Evolutionary conservation across 2,888 invertebrate genomes (phyloP).

Genomic region (Eupithecia pulchellata): DNA sequence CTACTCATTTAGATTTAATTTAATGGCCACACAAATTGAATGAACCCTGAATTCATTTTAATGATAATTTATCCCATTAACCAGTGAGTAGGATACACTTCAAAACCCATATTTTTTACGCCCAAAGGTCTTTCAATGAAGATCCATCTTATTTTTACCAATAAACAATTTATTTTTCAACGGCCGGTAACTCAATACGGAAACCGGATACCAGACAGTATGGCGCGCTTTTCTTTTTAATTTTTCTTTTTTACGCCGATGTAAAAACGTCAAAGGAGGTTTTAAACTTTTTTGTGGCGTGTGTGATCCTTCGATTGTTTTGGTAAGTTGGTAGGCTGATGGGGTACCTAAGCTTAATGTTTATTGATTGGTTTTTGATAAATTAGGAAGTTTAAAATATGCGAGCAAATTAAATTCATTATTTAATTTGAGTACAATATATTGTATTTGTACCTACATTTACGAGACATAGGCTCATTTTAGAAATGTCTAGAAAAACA

Average conservation of each 20-base stretch:
- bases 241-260: conserved; percentile 66
- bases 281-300: conserved; percentile 72
- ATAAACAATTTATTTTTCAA: conserved; percentile 41
- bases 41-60: not conserved
- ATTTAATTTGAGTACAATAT: too few species aligned
- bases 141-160: conserved; percentile 30
- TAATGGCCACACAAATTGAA: too few species aligned
- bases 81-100: not conserved
- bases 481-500: too few species aligned
- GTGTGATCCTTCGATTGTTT: conserved; percentile 63
- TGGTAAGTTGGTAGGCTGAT: conserved; percentile 39
- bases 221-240: conserved; percentile 79
- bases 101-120: conserved; percentile 5
- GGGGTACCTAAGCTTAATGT: conserved; percentile 22
- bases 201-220: conserved; percentile 85
- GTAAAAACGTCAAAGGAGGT: conserved; percentile 73
- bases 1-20: too few species aligned
- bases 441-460: too few species aligned
- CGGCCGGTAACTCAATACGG: conserved; percentile 75
- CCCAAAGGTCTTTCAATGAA: conserved; percentile 14
- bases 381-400: not conserved
- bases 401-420: not conserved
- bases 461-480: too few species aligned
- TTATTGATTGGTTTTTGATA: conserved; percentile 21
- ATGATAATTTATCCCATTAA: not conserved